Evolutionary conservation across 30 jellyfish, hydroid and myxozoan species (phyloP), one percentile per base, ranked within the genome.

Genomic region (Morbakka virulenta): DNA sequence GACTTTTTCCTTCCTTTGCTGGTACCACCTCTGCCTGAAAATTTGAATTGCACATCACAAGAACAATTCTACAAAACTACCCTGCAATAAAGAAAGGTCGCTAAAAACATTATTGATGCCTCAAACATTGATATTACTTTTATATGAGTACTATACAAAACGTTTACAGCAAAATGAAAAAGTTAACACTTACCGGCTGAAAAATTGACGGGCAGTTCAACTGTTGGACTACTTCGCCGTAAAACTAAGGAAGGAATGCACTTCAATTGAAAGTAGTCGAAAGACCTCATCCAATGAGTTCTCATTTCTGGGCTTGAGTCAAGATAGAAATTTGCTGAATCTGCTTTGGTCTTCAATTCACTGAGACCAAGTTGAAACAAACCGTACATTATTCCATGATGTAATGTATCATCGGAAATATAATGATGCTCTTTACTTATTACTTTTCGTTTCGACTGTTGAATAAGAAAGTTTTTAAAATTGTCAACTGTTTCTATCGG

Each of bases 251-350:
- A 62, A 0, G 90, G 90, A 12, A 47, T 50, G 36, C 65, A 67
- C 62, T 35, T 67, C 4, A 84, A 26, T 20, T 72, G 84, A 62
- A 32, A 82, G 32, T 69, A 82, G 33, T 65, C 41, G 85, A 48
- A 82, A 61, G 76, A 72, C 41, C 94, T 74, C 2, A 50, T 21
- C 94, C 94, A 82, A 57, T 72, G 92, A 22, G 93, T 82, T 28
- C 75, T 76, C 28, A 82, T 35, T 47, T 66, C 17, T 20, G 94
- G 87, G 28, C 57, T 52, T 35, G 24, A 62, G 33, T 74, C 76
- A 23, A 82, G 63, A 35, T n/a, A 26, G 1, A 69, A 57, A 17
- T 36, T 50, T 26, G 61, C 52, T 17, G 68, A 23, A 22, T 69
- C 14, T 57, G 32, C 51, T 31, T 35, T 80, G 23, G 23, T 77